Percentiles rank a stretch among this genome's conserved stretches.
Conservation (phyloP, 1,140 invertebrate genomes). For the Meloidogyne floridensis region DNA sequence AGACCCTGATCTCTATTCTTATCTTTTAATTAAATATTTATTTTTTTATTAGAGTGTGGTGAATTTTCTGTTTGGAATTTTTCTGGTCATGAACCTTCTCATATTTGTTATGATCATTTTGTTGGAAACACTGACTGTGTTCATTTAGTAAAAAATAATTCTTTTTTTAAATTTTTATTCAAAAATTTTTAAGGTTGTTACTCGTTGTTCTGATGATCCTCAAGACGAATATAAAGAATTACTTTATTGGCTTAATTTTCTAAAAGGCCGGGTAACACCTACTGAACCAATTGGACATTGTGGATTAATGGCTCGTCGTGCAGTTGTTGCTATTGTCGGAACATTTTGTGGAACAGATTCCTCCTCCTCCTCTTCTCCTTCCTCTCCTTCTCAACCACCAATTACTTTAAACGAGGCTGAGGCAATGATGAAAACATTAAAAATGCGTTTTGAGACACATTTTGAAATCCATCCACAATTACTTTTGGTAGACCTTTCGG, state of each 20-base stretch:
- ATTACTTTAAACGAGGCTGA: slow-evolving; percentile 71
- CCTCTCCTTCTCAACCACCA: slow-evolving; percentile 68
- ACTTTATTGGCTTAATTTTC: slow-evolving; percentile 80
- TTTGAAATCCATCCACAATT: slow-evolving; percentile 70
- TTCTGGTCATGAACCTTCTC: slow-evolving; percentile 79
- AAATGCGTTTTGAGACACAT: slow-evolving; percentile 69
- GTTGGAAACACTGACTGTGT: slow-evolving; percentile 75
- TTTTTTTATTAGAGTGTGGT: slow-evolving; percentile 68
- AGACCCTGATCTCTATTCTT: no score
- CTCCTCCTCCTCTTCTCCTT: neutral
- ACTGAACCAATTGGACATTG: slow-evolving; percentile 74
- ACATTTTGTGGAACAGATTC: slow-evolving; percentile 65
- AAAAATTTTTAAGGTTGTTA: neutral
- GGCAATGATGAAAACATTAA: slow-evolving; percentile 69
- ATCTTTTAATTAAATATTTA: neutral
- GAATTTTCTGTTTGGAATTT: slow-evolving; percentile 80
- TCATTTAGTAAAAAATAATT: slow-evolving; percentile 72
- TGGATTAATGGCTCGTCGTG: slow-evolving; percentile 66
- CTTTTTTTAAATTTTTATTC: neutral
- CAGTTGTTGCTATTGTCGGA: slow-evolving; percentile 73
- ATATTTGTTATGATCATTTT: slow-evolving; percentile 78
- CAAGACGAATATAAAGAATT: slow-evolving; percentile 74
- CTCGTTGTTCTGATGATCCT: slow-evolving; percentile 71
- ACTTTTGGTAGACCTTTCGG: slow-evolving; percentile 72
- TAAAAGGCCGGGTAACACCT: slow-evolving; percentile 75